A percentile compares a stretch with the other conserved stretches of the same genome.
These are phyloP conservation scores for Matsumyia berberina DNA, from an alignment of 2,888 invertebrate genomes.

Conservation along the genomic window DNA sequence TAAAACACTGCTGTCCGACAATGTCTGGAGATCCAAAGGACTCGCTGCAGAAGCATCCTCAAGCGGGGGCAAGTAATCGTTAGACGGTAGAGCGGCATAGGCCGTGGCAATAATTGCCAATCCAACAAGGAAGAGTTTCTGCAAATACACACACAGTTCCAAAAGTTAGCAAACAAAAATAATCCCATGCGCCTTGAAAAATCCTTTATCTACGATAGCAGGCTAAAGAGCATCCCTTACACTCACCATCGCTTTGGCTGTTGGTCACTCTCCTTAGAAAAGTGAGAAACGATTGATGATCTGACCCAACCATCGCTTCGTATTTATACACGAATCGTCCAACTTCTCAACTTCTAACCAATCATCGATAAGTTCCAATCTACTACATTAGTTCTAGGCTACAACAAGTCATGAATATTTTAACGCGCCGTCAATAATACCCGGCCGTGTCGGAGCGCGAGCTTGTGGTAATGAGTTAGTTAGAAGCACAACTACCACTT, in stretches of 20 bases:
- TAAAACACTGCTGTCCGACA: slow-evolving; percentile 56
- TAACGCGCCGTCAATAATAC: slow-evolving; percentile 44
- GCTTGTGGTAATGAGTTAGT: slow-evolving; percentile 47
- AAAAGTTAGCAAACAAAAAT: slow-evolving; percentile 21
- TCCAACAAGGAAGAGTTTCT: slow-evolving; percentile 71
- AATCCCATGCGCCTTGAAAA: slow-evolving; percentile 4
- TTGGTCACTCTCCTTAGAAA: slow-evolving; percentile 66
- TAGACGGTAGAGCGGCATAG: slow-evolving; percentile 81
- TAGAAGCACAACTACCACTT: slow-evolving; percentile 38
- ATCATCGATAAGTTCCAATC: slow-evolving; percentile 49
- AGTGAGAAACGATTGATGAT: slow-evolving; percentile 70
- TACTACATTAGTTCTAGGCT: slow-evolving; percentile 64
- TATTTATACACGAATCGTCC: slow-evolving; percentile 70
- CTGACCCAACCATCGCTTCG: slow-evolving; percentile 31
- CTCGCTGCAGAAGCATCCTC: slow-evolving; percentile 53
- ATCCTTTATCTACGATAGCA: not conserved
- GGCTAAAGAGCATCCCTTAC: slow-evolving; percentile 1
- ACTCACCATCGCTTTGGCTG: slow-evolving; percentile 62
- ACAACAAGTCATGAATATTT: slow-evolving; percentile 69
- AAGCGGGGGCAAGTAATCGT: slow-evolving; percentile 79
- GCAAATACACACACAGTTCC: slow-evolving; percentile 21
- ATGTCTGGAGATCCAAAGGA: slow-evolving; percentile 55
- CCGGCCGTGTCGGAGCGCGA: slow-evolving; percentile 24
- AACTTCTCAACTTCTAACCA: slow-evolving; percentile 55
- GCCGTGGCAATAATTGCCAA: slow-evolving; percentile 79